These are phyloP conservation scores for Lophochroa leadbeateri DNA, from an alignment of 2,113 vertebrate species.

Conservation along the genomic window DNA sequence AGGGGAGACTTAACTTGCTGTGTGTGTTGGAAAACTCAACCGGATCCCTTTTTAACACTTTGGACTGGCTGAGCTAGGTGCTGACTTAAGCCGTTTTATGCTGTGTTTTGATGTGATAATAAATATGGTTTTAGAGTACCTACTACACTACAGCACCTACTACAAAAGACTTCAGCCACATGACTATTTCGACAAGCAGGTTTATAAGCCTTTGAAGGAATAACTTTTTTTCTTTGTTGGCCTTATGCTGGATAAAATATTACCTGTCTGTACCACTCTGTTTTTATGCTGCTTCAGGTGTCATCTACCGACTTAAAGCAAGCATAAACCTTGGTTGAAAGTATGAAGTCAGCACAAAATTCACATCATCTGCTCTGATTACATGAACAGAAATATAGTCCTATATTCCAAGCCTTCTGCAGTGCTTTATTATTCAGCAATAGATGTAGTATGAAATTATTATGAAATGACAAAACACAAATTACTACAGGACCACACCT, in stretches of 20 bases:
- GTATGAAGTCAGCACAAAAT: conserved; percentile 40
- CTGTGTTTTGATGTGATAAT: not conserved
- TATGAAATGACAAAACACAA: not conserved
- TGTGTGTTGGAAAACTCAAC: not conserved
- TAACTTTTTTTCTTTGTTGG: not conserved
- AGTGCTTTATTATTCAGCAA: not conserved
- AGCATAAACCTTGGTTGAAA: conserved; percentile 34
- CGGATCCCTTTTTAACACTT: not conserved
- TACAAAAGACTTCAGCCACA: not conserved
- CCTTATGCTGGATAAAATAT: conserved; percentile 14
- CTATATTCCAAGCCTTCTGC: not conserved
- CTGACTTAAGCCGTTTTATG: not conserved
- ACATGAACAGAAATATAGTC: not conserved
- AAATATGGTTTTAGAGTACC: not conserved
- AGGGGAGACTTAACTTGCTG: not conserved
- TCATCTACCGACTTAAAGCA: not conserved
- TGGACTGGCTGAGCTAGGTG: not conserved
- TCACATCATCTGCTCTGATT: not conserved
- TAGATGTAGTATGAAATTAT: conserved; percentile 9
- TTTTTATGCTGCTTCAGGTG: conserved; percentile 31
- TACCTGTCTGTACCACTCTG: not conserved
- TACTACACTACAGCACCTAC: not conserved
- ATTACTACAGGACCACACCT: not conserved
- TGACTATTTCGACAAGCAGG: not conserved
- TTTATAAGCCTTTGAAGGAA: conserved; percentile 12